Base-by-base conservation (phyloP, 2,113 vertebrate genomes). In the Coryphaenoides rupestris region DNA sequence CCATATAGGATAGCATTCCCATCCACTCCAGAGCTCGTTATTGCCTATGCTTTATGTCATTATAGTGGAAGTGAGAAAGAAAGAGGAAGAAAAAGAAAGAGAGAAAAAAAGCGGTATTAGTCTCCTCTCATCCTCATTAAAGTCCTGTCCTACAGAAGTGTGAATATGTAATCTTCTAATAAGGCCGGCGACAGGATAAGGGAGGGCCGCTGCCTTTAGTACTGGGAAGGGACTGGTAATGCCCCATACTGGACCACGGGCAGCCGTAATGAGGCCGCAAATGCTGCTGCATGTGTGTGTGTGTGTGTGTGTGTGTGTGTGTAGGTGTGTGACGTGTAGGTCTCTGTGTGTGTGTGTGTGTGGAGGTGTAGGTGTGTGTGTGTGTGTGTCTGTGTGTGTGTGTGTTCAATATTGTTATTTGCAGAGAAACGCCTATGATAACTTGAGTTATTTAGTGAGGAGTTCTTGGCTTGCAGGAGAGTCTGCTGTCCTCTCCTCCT, bases 161-260 rank as follows among this genome's bases (percentile, higher is more conserved):
- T 79, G 84, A 89, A 86, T 81, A 87, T 83, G 79, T 87, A 87
- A 84, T 88, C 70, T 87, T 87, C 82, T 90, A 90, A 90, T 87
- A 88, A 86, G 85, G 63, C 21, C 73, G 62, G 60, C 85, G 86
- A 86, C 78, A 87, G 76, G 76, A 83, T 82, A 72, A 86, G 86
- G 85, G 83, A 79, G 66, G 66, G 79, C 33, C 55, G 71, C 75
- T 78, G 84, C 74, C 82, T 84, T 84, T 86, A 89, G 77, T 78
- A 68, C 45, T 78, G 61, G 55, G 66, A 70, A 76, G 78, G 74
- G 67, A 80, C 70, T 76, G 75, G 74, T 84, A 88, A 84, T 85
- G 58, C 61, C 68, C 75, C 75, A 67, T 58, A 66, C 70, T 78
- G 74, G 68, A 70, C 58, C 33, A 83, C 70, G 81, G 80, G 68